A percentile compares a stretch with the other conserved stretches of the same genome.
Evolutionary conservation across 2,797 vertebrate species (phyloP).

Genomic region (Macrochelys suwanniensis): DNA sequence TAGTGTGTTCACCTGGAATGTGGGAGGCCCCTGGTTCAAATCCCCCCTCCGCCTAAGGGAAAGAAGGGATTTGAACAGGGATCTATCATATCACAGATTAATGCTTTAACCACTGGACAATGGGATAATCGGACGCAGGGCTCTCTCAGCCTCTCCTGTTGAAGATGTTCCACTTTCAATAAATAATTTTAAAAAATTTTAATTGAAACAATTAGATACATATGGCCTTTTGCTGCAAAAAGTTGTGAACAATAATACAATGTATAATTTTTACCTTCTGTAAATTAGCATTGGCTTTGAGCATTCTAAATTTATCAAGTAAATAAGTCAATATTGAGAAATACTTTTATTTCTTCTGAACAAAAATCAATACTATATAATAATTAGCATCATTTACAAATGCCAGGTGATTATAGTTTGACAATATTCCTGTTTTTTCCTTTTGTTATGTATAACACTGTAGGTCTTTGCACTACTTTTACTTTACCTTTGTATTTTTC

Average conservation of each 20-base stretch:
- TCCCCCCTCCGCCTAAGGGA: too few relatives aligned
- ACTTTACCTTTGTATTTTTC: background rate
- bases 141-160: too few relatives aligned
- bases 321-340: constrained; percentile 3
- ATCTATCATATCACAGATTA: too few relatives aligned
- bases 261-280: background rate
- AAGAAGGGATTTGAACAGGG: too few relatives aligned
- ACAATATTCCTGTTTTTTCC: background rate
- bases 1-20: too few relatives aligned
- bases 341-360: background rate
- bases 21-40: too few relatives aligned
- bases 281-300: background rate
- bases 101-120: too few relatives aligned
- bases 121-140: too few relatives aligned
- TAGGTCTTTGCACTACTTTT: background rate
- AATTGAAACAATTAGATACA: too few relatives aligned
- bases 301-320: background rate
- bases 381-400: constrained; percentile 16
- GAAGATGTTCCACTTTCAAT: too few relatives aligned
- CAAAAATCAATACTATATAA: constrained; percentile 27
- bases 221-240: too few relatives aligned
- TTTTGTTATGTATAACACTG: background rate
- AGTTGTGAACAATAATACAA: background rate
- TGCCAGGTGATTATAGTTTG: background rate
- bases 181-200: too few relatives aligned